Conservation (phyloP, 2,888 invertebrate species). For the Plemyria rubiginata region DNA sequence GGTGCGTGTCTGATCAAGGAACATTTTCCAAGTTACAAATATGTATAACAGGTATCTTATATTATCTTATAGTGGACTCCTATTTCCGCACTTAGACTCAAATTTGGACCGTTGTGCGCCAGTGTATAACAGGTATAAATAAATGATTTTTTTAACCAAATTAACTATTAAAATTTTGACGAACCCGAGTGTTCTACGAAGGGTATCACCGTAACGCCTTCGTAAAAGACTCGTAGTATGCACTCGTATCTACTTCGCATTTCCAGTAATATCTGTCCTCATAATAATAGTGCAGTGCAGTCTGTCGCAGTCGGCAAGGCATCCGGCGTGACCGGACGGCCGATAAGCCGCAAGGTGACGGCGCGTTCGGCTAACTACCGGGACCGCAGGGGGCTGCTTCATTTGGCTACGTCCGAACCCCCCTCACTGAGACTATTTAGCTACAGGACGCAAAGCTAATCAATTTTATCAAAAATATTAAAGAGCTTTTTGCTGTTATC, state of each 20-base stretch:
- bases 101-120: too few relatives aligned
- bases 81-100: too few relatives aligned
- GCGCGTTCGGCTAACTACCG: conserved; percentile 59
- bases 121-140: too few relatives aligned
- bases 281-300: conserved; percentile 39
- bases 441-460: conserved; percentile 15
- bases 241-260: conserved; percentile 43
- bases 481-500: too few relatives aligned
- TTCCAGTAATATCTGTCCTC: conserved; percentile 43
- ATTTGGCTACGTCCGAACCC: conserved; percentile 51
- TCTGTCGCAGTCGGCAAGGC: conserved; percentile 49
- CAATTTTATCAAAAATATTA: background rate
- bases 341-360: conserved; percentile 74
- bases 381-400: conserved; percentile 55
- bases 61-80: too few relatives aligned
- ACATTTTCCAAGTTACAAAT: too few relatives aligned
- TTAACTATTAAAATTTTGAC: too few relatives aligned
- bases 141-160: too few relatives aligned
- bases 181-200: too few relatives aligned
- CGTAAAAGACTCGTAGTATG: background rate
- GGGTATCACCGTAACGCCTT: too few relatives aligned
- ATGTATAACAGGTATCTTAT: too few relatives aligned
- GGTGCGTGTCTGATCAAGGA: too few relatives aligned
- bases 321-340: conserved; percentile 60
- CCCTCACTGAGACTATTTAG: conserved; percentile 38